A percentile compares a stretch with the other conserved stretches of the same genome.
Conservation (phyloP, 2,113 vertebrate genomes). For the Electrona antarctica region DNA sequence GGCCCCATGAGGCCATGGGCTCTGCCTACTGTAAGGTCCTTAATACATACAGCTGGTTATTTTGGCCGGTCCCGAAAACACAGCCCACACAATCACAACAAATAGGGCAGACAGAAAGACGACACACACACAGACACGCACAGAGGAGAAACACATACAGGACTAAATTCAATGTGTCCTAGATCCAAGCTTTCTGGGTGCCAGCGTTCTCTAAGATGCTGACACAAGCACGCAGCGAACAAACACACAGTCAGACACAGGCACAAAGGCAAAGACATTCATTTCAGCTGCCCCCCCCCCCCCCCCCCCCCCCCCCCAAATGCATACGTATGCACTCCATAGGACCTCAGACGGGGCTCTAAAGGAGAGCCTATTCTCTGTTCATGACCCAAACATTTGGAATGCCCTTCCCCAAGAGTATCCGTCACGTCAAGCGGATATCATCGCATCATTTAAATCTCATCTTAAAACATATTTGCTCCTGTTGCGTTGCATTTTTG, state of each 20-base stretch:
- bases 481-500: too few species aligned
- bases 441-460: too few species aligned
- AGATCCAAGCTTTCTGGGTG: slow-evolving; percentile 6
- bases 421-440: too few species aligned
- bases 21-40: background rate
- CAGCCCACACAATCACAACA: background rate
- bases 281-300: slow-evolving; percentile 3
- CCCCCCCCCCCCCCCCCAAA: background rate
- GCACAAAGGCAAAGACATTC: background rate
- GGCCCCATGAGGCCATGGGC: slow-evolving; percentile 14
- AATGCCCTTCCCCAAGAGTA: too few species aligned
- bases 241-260: background rate
- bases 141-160: too few species aligned
- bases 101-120: background rate
- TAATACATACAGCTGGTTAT: slow-evolving; percentile 21
- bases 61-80: slow-evolving; percentile 1
- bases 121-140: too few species aligned
- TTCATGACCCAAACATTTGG: too few species aligned
- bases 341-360: too few species aligned
- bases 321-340: background rate
- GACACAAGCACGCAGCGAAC: background rate
- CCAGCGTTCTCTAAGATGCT: background rate
- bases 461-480: too few species aligned
- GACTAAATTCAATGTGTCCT: background rate
- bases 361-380: too few species aligned